Evolutionary conservation across 2,888 invertebrate species (phyloP).

Genomic region (Epinotia nisella): DNA sequence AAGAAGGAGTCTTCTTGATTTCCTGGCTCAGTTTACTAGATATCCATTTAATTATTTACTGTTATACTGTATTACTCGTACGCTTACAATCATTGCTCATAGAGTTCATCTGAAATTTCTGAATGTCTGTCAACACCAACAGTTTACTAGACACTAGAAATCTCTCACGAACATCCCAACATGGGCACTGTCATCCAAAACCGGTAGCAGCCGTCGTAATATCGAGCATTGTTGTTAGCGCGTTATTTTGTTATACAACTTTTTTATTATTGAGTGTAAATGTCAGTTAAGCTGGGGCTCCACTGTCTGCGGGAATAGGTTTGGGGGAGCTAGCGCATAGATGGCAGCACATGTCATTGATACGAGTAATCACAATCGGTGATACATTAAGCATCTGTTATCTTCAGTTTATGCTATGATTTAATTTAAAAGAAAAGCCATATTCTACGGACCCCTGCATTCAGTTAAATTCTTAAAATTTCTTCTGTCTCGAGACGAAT

Average conservation of each 20-base stretch:
- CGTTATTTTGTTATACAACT: conserved; percentile 43
- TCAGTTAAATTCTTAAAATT: too few relatives aligned
- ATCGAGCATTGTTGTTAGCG: conserved; percentile 31
- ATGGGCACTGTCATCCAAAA: background rate
- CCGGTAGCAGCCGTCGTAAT: conserved; percentile 23
- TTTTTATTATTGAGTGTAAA: conserved; percentile 55
- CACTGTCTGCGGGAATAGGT: conserved; percentile 47
- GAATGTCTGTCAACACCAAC: background rate
- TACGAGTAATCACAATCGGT: too few relatives aligned
- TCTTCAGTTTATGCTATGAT: background rate
- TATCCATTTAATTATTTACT: too few relatives aligned
- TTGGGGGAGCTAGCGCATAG: background rate
- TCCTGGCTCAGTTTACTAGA: too few relatives aligned
- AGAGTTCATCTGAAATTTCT: too few relatives aligned
- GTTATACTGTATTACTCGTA: too few relatives aligned
- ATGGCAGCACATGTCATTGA: conserved; percentile 4
- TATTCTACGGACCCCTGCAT: too few relatives aligned
- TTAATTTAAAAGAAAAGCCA: too few relatives aligned
- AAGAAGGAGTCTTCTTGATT: too few relatives aligned
- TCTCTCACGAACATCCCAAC: conserved; percentile 1
- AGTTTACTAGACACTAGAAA: background rate
- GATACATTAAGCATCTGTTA: too few relatives aligned
- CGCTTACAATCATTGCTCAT: too few relatives aligned
- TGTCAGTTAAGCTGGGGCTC: conserved; percentile 54
- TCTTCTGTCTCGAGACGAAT: too few relatives aligned